A percentile compares a stretch with the other conserved stretches of the same genome.
phyloP scores from a whole-genome alignment of 2,797 vertebrate genomes.

The Rhinichthys osculus region DNA sequence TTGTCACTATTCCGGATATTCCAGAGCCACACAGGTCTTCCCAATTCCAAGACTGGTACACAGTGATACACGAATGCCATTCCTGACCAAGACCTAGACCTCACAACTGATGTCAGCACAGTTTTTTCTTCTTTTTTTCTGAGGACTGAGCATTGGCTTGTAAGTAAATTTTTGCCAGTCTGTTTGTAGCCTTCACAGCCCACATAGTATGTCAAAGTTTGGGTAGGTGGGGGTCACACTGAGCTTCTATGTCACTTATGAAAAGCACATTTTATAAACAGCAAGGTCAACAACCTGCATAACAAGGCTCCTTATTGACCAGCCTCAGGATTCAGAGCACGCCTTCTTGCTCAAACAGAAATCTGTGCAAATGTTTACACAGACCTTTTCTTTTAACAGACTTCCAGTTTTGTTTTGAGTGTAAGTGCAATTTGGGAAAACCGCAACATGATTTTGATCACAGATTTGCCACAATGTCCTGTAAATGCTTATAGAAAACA shows the following conservation, averaged over 20 bases:
- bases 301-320: constrained; percentile 69
- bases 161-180: constrained; percentile 37
- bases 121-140: constrained; percentile 14
- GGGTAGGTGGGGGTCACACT: constrained; percentile 61
- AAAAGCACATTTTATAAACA: constrained; percentile 74
- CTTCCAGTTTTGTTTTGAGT: constrained; percentile 41
- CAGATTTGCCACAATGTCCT: background rate
- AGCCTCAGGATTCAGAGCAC: constrained; percentile 53
- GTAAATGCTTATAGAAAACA: background rate
- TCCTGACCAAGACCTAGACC: constrained; percentile 5
- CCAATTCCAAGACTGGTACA: background rate
- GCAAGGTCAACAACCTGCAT: constrained; percentile 63
- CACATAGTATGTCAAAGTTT: constrained; percentile 57
- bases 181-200: constrained; percentile 53
- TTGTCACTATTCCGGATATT: background rate
- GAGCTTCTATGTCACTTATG: constrained; percentile 66
- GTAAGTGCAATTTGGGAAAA: constrained; percentile 37
- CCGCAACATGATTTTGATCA: constrained; percentile 33
- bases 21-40: background rate
- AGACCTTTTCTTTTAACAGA: constrained; percentile 49
- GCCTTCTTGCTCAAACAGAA: constrained; percentile 65
- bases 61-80: background rate
- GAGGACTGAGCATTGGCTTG: constrained; percentile 26
- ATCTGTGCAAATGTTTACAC: constrained; percentile 50
- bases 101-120: constrained; percentile 51